Conservation (phyloP, 1,140 invertebrate species). For the Bombus polaris region DNA sequence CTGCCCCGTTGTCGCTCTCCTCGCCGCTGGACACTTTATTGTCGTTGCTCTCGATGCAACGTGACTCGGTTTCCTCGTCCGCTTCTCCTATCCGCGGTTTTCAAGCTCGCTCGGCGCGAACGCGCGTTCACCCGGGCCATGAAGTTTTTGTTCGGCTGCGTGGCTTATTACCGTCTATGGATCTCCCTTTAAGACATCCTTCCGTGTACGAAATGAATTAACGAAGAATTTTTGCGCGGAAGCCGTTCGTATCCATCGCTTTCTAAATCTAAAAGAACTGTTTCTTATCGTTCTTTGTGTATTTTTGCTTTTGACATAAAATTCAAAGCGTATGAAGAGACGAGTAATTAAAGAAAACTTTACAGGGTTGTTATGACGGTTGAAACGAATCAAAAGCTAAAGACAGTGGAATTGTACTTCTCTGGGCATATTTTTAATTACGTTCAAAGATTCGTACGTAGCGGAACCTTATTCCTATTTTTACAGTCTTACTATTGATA, state of each 20-base stretch:
- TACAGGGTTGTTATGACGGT: too few species aligned
- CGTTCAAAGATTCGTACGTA: too few species aligned
- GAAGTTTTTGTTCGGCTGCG: background rate
- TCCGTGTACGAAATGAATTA: background rate
- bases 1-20: slow-evolving; percentile 68
- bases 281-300: background rate
- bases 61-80: slow-evolving; percentile 17
- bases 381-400: too few species aligned
- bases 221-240: background rate
- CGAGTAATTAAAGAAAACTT: background rate
- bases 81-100: background rate
- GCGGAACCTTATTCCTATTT: too few species aligned
- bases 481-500: background rate
- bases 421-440: too few species aligned
- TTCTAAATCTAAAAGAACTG: background rate
- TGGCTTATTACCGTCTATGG: slow-evolving; percentile 5
- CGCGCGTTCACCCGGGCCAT: background rate
- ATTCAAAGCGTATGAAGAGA: background rate
- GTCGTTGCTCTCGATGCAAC: slow-evolving; percentile 62
- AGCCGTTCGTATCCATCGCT: background rate
- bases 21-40: slow-evolving; percentile 74
- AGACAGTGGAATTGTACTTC: too few species aligned
- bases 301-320: too few species aligned
- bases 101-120: background rate
- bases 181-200: background rate